Conservation (phyloP, 2,888 invertebrate genomes). For the Tillus elongatus region DNA sequence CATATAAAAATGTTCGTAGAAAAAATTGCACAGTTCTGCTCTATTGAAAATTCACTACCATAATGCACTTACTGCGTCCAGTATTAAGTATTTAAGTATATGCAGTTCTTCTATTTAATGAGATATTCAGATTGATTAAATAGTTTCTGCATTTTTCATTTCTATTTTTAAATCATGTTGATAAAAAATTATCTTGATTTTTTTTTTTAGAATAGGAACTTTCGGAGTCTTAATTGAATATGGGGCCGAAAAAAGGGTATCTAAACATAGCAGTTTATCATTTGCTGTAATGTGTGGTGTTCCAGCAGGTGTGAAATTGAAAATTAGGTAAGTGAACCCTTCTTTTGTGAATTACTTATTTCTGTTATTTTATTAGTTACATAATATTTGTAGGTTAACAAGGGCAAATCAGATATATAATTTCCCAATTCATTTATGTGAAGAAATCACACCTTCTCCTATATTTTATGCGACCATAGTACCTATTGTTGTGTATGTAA, state of each 20-base stretch:
- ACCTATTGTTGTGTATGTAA: conserved; percentile 72
- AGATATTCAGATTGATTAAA: too few species aligned
- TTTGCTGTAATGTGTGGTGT: conserved; percentile 79
- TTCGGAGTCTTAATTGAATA: conserved; percentile 84
- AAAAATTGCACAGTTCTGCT: too few species aligned
- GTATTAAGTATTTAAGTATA: too few species aligned
- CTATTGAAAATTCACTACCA: too few species aligned
- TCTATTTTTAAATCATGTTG: too few species aligned
- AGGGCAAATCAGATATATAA: conserved; percentile 81
- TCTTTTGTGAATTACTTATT: conserved; percentile 10
- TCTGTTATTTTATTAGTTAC: conserved; percentile 7
- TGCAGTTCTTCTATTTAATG: too few species aligned
- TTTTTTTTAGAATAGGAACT: conserved; percentile 62
- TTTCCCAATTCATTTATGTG: conserved; percentile 84
- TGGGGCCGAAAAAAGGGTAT: conserved; percentile 86
- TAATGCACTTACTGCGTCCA: too few species aligned
- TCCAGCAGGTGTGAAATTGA: conserved; percentile 80
- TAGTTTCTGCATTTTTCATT: too few species aligned
- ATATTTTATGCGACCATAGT: conserved; percentile 87
- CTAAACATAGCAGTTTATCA: conserved; percentile 78
- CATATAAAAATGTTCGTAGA: too few species aligned
- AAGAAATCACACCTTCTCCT: conserved; percentile 81
- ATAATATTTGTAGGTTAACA: conserved; percentile 52
- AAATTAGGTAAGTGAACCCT: conserved; percentile 74
- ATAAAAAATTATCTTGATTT: conserved; percentile 8